Base-by-base conservation (phyloP, 2,888 invertebrate species). In the Archaeoteleia sp. region DNA sequence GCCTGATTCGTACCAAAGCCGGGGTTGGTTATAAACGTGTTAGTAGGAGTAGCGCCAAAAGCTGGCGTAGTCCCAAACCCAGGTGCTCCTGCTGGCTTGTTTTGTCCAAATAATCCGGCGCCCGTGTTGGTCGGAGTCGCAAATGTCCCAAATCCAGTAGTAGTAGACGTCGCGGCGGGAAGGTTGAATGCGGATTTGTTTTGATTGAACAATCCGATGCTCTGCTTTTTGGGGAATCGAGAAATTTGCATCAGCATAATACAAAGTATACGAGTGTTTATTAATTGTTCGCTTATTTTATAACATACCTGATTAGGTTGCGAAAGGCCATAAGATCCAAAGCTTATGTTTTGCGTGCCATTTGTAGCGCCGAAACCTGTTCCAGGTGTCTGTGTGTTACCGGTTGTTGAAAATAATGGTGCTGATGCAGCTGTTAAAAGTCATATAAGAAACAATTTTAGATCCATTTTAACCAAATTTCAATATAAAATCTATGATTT, bases 51-150 rank as follows among this genome's bases (percentile, higher is more conserved):
- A 7, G 78, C 62, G 5, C 83, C 82, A 61, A 82, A 82, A 5
- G 79, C 72, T 1, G 80, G 55, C 6, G 78, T 65, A 29, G 82
- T 67, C 80, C 88, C 88, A 1, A 88, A 82, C 0, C 85, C 85
- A 35, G 86, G 83, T 0, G 86, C 80, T 1, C 85, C 73, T 0
- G 86, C 84, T 15, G 87, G 86, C 1, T 88, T 85, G 8, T 86
- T 84, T 23, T 68, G 68, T 1, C 86, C 86, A 74, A 91, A 90
- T 0, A 81, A 70, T 87, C 87, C 1, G 86, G 83, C 35, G 85
- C 87, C 72, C 10, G 79, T 73, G 1, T 82, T 67, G 1, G 82
- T 65, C 42, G 80, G 83, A 1, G 87, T 86, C 67, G 87, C 87
- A 1, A 84, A 73, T 25, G 74, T 48, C 7, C 84, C 85, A 73